Base-by-base conservation (phyloP, 2,888 invertebrate species). In the Eupithecia vulgata region DNA sequence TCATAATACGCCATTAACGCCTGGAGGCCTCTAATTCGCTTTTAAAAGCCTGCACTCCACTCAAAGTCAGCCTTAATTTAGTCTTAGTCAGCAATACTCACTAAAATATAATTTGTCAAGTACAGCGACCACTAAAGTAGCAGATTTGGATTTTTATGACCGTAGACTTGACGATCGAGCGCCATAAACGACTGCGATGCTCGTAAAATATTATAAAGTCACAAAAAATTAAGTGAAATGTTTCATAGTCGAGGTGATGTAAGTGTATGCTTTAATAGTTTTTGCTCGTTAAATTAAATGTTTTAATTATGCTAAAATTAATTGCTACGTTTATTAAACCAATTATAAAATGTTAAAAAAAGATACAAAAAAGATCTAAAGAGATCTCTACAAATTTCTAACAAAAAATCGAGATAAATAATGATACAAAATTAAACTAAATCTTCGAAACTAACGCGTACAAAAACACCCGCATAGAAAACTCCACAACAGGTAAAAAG, bases 41-140 rank as follows among this genome's bases (percentile, higher is more conserved):
- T 93, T 93, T 94, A 94, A 94, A 94, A 94, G 94, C 94, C 88
- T 94, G 94, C 94, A 94, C 94, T 94, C 86, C 90, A 90, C 87
- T 92, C 90, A 90, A 93, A 93, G 94, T 94, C 94, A 86, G 85
- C 88, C 85, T 85, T 93, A 94, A 94, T 94, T 94, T 93, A 85
- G 91, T 91, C 92, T 93, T 90, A 92, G 88, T 91, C 88, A 89
- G 91, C 86, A 91, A 92, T 89, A 91, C 88, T 90, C 86, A 87
- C 87, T 90, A 91, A 92, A 94, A 94, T 94, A 90, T 92, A 93
- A 94, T 94, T 94, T 94, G 90, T 94, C 94, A 94, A 92, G 85
- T 86, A 85, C 86, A 89, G 90, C 81, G 88, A 87, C 87, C 81
- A 88, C 85, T 85, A 80, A 83, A 85, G 80, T 83, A 71, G 70